A percentile compares a stretch with the other conserved stretches of the same genome.
phyloP scores from a whole-genome alignment of 2,888 invertebrate genomes.

The Cataglyphis livida region DNA sequence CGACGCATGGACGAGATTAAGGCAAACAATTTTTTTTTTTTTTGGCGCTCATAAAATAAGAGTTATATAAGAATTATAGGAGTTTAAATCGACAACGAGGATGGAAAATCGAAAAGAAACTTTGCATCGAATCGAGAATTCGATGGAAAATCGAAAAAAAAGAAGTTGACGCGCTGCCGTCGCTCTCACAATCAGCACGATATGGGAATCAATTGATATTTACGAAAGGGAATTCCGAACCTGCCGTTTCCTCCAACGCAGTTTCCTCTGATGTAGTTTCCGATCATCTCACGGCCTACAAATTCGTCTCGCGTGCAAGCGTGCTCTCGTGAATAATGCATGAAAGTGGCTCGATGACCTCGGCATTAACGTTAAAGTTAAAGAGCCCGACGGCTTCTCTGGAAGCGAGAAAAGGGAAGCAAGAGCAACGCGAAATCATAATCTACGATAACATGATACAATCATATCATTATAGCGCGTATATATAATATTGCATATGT shows the following conservation, averaged over 20 bases:
- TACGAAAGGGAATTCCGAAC: not conserved
- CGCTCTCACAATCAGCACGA: not conserved
- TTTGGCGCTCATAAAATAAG: conserved; percentile 26
- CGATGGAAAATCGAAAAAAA: not conserved
- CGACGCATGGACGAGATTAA: conserved; percentile 11
- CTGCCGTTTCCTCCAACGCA: not conserved
- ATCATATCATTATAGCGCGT: conserved; percentile 17
- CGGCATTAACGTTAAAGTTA: conserved; percentile 5
- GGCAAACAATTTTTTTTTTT: not conserved
- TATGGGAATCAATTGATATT: conserved; percentile 39
- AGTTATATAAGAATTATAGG: not conserved
- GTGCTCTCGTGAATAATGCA: conserved; percentile 42
- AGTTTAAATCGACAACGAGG: conserved; percentile 17
- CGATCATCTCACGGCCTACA: conserved; percentile 26
- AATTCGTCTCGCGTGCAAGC: conserved; percentile 28
- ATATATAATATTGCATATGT: not conserved
- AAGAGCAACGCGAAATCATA: not conserved
- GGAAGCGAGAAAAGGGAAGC: not conserved
- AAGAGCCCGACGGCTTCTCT: not conserved
- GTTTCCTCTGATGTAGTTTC: conserved; percentile 30
- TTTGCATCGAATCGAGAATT: not conserved
- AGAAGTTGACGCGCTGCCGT: not conserved
- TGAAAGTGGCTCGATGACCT: conserved; percentile 8
- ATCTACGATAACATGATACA: conserved; percentile 13
- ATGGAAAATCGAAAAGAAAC: conserved; percentile 22